A percentile compares a stretch with the other conserved stretches of the same genome.
These are phyloP conservation scores for Alcis repandata DNA, from an alignment of 2,888 invertebrate species.

Conservation along the genomic window DNA sequence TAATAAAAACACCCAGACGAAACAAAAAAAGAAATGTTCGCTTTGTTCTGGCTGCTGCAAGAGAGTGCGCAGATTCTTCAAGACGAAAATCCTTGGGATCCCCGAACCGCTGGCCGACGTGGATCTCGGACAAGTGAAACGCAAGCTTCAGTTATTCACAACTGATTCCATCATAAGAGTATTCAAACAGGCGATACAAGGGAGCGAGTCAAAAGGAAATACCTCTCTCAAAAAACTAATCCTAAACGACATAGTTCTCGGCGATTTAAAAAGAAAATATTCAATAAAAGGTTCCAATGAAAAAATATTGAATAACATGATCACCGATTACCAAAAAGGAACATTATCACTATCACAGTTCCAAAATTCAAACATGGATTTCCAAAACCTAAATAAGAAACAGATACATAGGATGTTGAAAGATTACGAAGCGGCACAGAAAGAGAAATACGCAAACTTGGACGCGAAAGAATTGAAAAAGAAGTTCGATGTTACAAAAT, in stretches of 20 bases:
- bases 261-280: conserved; percentile 49
- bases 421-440: conserved; percentile 37
- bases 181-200: conserved; percentile 49
- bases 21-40: neutral
- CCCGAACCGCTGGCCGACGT: conserved; percentile 43
- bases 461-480: conserved; percentile 47
- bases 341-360: conserved; percentile 41
- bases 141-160: conserved; percentile 46
- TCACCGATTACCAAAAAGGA: conserved; percentile 46
- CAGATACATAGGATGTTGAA: conserved; percentile 31
- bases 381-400: conserved; percentile 39
- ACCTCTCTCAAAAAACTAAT: conserved; percentile 49
- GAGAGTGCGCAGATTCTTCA: neutral
- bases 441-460: conserved; percentile 27
- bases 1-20: conserved; percentile 1
- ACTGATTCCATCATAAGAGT: conserved; percentile 41
- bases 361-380: conserved; percentile 38
- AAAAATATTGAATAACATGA: conserved; percentile 44
- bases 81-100: neutral
- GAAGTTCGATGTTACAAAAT: conserved; percentile 44
- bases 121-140: conserved; percentile 51
- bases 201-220: conserved; percentile 46
- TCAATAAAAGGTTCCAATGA: conserved; percentile 42
- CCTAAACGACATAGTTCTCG: conserved; percentile 45
- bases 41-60: neutral